Evolutionary conservation across 2,113 vertebrate genomes (phyloP), one percentile per base, ranked within the genome.

Genomic region (Aythya baeri): DNA sequence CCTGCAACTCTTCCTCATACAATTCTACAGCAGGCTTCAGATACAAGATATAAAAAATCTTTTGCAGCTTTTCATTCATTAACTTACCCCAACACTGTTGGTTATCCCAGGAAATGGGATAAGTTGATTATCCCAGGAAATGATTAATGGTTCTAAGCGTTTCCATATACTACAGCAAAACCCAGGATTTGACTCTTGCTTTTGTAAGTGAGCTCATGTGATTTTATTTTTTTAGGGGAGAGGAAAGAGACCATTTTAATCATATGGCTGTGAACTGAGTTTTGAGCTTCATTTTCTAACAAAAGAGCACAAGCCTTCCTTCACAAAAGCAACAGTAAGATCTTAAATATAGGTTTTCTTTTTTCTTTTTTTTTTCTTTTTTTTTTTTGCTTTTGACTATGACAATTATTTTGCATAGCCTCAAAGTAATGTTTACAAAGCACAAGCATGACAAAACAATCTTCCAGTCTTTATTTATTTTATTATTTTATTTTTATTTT

Each of bases 211-310:
- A 96, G 52, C 26, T 89, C 73, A 68, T 67, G 20, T 61, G 91
- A 96, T 93, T 88, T 96, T 90, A 36, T 80, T 90, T 78, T 91
- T 83, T 86, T 26, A 85, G 29, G 38, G 49, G 21, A 83, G 50
- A 66, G 80, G 44, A 86, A 89, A 83, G 74, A 83, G 36, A 38
- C 36, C 75, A 65, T 88, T 96, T 94, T 81, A 86, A 90, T 93
- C 76, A 91, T 57, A 75, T 6, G 9, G 76, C 68, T 63, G 61
- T 44, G 46, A 94, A 78, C 57, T 68, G 72, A 94, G 57, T 34
- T 93, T 89, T 61, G 68, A 94, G 57, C 38, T 93, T 89, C 15
- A 38, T 84, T 97, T 95, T 89, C 88, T 96, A 86, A 88, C 27
- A 88, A 94, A 96, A 89, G 29, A 88, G 57, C 65, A 65, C 32